A percentile compares a stretch with the other conserved stretches of the same genome.
These are phyloP conservation scores for Pyxicephalus adspersus DNA, from an alignment of 2,113 vertebrate genomes.

Conservation along the genomic window DNA sequence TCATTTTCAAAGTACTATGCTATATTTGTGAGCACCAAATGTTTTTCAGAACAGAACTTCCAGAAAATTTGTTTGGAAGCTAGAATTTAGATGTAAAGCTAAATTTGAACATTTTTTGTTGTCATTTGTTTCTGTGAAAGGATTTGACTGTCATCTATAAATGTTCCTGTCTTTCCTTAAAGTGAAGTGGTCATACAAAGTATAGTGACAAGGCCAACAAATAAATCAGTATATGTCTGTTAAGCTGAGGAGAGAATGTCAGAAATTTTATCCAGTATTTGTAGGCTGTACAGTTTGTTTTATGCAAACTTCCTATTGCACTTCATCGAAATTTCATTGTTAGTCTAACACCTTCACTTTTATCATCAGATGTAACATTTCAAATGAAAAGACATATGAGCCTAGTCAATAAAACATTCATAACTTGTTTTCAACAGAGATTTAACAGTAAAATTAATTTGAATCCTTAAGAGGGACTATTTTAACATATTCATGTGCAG, in stretches of 20 bases:
- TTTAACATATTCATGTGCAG: background rate
- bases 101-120: background rate
- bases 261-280: conserved; percentile 45
- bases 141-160: background rate
- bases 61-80: background rate
- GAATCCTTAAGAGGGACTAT: background rate
- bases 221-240: conserved; percentile 62
- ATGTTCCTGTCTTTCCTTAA: conserved; percentile 45
- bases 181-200: conserved; percentile 57
- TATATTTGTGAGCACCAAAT: too few species aligned
- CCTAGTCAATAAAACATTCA: background rate
- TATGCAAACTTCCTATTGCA: conserved; percentile 1
- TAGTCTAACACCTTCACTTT: background rate
- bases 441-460: conserved; percentile 3
- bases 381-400: background rate
- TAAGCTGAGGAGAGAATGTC: conserved; percentile 49
- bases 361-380: background rate
- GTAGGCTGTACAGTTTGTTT: conserved; percentile 53
- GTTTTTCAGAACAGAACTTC: too few species aligned
- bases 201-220: conserved; percentile 56
- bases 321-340: background rate
- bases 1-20: background rate
- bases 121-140: background rate
- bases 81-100: background rate
- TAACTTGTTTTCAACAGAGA: conserved; percentile 8